These are phyloP conservation scores for Dione juno DNA, from an alignment of 2,888 invertebrate genomes.

Conservation along the genomic window DNA sequence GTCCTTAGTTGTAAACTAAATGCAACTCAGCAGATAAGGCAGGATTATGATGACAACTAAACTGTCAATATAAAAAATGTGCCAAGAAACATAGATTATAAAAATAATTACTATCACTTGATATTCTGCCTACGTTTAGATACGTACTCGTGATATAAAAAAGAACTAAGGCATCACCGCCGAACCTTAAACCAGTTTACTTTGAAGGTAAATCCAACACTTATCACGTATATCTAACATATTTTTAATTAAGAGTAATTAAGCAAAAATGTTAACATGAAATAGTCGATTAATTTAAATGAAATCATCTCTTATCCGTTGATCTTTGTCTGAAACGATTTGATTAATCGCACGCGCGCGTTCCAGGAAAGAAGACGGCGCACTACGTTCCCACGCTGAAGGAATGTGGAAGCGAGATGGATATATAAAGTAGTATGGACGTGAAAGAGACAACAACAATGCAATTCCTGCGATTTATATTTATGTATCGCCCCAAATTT, in stretches of 20 bases:
- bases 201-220: not conserved
- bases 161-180: not conserved
- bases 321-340: conserved; percentile 59
- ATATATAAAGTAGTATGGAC: conserved; percentile 47
- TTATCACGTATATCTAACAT: conserved; percentile 25
- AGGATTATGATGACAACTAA: too few relatives aligned
- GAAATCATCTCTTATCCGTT: conserved; percentile 42
- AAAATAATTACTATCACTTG: not conserved
- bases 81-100: not conserved
- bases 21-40: too few relatives aligned
- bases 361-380: conserved; percentile 71
- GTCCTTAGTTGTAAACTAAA: too few relatives aligned
- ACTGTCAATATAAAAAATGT: too few relatives aligned
- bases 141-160: not conserved
- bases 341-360: conserved; percentile 70
- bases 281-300: conserved; percentile 41
- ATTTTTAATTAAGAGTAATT: conserved; percentile 42
- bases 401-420: conserved; percentile 61
- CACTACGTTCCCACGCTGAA: conserved; percentile 77
- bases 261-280: conserved; percentile 41
- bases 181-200: not conserved
- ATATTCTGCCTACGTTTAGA: not conserved
- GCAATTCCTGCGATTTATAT: conserved; percentile 58
- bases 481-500: conserved; percentile 56
- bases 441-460: conserved; percentile 48